Conservation (phyloP, 2,888 invertebrate genomes). For the Ectemnius continuus region DNA sequence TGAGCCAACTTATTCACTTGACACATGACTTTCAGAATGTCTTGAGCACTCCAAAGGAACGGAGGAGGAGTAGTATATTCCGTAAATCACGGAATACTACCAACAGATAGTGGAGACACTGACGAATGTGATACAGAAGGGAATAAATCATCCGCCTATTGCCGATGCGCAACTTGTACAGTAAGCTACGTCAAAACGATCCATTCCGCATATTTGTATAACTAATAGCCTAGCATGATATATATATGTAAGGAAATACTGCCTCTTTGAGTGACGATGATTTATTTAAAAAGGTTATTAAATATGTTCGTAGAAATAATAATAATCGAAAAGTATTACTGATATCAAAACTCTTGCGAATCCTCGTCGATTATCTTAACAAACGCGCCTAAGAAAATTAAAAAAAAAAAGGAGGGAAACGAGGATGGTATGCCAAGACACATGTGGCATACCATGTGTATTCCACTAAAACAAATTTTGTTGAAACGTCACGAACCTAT, state of each 20-base stretch:
- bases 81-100: slow-evolving; percentile 57
- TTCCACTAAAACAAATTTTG: too few relatives aligned
- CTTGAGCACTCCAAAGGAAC: slow-evolving; percentile 64
- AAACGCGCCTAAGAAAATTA: too few relatives aligned
- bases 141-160: not conserved
- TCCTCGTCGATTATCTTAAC: too few relatives aligned
- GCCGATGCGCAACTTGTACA: slow-evolving; percentile 32
- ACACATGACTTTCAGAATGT: slow-evolving; percentile 56
- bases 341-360: too few relatives aligned
- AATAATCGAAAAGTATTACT: slow-evolving; percentile 40
- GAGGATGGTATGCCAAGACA: too few relatives aligned
- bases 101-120: slow-evolving; percentile 24
- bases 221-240: too few relatives aligned
- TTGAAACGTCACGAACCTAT: too few relatives aligned
- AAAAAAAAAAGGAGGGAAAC: too few relatives aligned
- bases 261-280: not conserved
- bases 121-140: slow-evolving; percentile 11
- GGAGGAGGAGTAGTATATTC: slow-evolving; percentile 69
- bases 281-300: slow-evolving; percentile 45
- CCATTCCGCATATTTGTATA: not conserved
- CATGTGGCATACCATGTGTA: too few relatives aligned
- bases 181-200: slow-evolving; percentile 14
- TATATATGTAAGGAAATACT: too few relatives aligned
- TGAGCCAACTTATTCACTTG: slow-evolving; percentile 5
- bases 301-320: slow-evolving; percentile 32